Evolutionary conservation across 2,888 invertebrate genomes (phyloP), one percentile per base, ranked within the genome.

Genomic region (Prostheceraeus crozeri): DNA sequence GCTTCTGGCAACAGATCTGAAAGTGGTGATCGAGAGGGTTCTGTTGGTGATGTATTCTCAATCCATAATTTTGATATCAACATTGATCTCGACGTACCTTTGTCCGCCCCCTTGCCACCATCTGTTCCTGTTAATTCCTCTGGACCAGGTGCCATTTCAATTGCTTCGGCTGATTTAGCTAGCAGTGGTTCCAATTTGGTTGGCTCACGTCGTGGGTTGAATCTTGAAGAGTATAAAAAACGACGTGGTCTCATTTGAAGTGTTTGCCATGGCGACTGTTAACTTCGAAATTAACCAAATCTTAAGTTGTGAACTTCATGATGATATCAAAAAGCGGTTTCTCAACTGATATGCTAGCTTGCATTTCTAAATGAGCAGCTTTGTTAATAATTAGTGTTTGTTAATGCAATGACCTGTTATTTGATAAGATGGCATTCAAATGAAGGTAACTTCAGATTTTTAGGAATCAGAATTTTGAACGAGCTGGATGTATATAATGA

Each of bases 11-110:
- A 10, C 16, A 14, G 21, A 10, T 23, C 40, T 10, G 40, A 40
- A n/a, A 14, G n/a, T 4, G 8, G 6, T 19, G 40, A 8, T 4
- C 14, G 6, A 6, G 40, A 40, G 21, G 14, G 6, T 10, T 14
- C 21, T 10, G 25, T 11, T 33, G 21, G 11, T 19, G 45, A 35
- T 14, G 35, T 58, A 10, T 35, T 60, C 30, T 57, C 25, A 16
- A 58, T 73, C 59, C 96, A 96, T 74, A 89, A 96, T 78, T 94
- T 96, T 78, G 94, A 96, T 70, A 89, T 91, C 68, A 87, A 85
- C 75, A 90, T 96, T 65, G 91, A 94, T 74, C 69, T 79, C 53
- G 57, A 76, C 64, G 68, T 77, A n/a, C 74, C 74, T 10, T 62
- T 70, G 19, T 65, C 65, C 54, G 53, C 53, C 21, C 25, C 53